Conservation (phyloP, 37 sponge, comb jelly and placozoan species). For the Cliona cf. orientalis region DNA sequence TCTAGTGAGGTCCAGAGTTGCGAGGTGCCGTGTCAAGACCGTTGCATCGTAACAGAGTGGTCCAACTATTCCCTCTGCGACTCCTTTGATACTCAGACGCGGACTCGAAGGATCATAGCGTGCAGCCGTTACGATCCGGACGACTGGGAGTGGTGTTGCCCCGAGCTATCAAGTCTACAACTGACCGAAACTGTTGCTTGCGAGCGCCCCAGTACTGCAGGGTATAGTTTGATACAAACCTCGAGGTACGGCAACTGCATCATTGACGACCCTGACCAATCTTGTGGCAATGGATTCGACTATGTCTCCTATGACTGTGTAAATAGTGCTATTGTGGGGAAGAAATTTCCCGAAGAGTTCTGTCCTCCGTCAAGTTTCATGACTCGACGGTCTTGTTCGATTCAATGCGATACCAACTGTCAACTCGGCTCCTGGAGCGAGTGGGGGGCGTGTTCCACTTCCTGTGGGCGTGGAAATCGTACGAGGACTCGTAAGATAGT, state of each 20-base stretch:
- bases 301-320: slow-evolving; percentile 4
- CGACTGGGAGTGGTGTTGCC: background rate
- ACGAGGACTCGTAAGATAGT: slow-evolving; percentile 6
- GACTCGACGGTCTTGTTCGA: background rate
- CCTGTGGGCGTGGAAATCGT: slow-evolving; percentile 17
- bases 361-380: background rate
- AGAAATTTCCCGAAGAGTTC: background rate
- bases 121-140: background rate
- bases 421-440: slow-evolving; percentile 1
- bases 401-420: slow-evolving; percentile 26
- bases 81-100: background rate
- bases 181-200: background rate
- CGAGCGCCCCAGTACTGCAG: background rate
- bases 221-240: too few relatives aligned
- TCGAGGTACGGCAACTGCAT: slow-evolving; percentile 9
- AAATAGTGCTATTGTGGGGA: background rate
- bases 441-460: slow-evolving; percentile 32
- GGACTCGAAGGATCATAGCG: slow-evolving; percentile 17
- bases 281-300: slow-evolving; percentile 38
- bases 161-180: slow-evolving; percentile 2
- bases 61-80: slow-evolving; percentile 9
- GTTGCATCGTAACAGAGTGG: slow-evolving; percentile 39
- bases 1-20: background rate
- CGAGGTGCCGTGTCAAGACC: background rate
- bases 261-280: background rate